These are phyloP conservation scores for Pipistrellus nathusii DNA, from an alignment of 2,797 vertebrate genomes.

Conservation along the genomic window DNA sequence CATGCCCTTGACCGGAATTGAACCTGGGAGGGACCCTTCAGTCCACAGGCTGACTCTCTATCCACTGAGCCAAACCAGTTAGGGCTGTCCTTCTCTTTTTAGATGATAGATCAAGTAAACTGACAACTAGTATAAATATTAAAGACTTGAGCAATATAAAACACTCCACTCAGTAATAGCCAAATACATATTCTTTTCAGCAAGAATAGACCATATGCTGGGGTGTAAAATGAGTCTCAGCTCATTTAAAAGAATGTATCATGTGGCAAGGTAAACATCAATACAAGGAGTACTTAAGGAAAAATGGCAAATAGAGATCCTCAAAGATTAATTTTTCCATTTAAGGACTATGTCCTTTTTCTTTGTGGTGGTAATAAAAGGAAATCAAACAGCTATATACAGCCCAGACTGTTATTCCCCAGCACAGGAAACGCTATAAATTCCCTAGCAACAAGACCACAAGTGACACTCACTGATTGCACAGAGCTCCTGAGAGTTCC, in stretches of 20 bases:
- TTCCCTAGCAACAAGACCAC: neutral
- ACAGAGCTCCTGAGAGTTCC: neutral
- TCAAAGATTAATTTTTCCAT: neutral
- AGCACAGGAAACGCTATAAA: neutral
- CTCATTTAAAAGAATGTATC: neutral
- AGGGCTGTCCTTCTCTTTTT: neutral
- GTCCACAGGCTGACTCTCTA: too few species aligned
- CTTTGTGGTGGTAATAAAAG: neutral
- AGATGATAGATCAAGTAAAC: conserved; percentile 28
- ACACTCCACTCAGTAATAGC: neutral
- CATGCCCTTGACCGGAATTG: too few species aligned
- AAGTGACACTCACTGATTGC: neutral
- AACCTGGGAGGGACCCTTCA: too few species aligned
- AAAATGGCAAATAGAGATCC: conserved; percentile 21
- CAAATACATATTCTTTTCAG: conserved; percentile 39
- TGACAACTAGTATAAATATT: neutral
- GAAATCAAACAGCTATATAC: neutral
- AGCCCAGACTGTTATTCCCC: neutral
- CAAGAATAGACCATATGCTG: neutral
- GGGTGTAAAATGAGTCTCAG: neutral
- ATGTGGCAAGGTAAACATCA: conserved; percentile 10
- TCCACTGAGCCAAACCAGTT: too few species aligned
- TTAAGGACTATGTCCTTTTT: neutral
- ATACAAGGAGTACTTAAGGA: neutral
- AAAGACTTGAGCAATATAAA: neutral